phyloP scores from a whole-genome alignment of 2,797 vertebrate genomes.

The Clarias platycephalus region DNA sequence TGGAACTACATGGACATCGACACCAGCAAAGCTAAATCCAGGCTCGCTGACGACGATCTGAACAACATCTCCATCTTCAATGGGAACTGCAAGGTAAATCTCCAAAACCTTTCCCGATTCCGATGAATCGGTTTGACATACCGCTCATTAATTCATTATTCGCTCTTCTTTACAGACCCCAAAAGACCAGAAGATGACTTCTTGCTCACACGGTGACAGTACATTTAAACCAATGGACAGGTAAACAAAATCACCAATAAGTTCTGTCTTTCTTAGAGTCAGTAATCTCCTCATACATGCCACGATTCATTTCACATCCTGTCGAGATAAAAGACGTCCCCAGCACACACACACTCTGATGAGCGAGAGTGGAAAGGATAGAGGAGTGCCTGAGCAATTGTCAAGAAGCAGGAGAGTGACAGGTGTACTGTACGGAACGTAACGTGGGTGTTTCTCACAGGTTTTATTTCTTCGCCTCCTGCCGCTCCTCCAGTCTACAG shows the following conservation, averaged over 20 bases:
- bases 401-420: not conserved
- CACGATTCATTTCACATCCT: conserved; percentile 22
- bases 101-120: not conserved
- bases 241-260: conserved; percentile 65
- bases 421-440: conserved; percentile 27
- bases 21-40: conserved; percentile 81
- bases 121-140: not conserved
- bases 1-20: conserved; percentile 86
- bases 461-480: conserved; percentile 29
- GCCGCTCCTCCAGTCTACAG: conserved; percentile 25
- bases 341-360: not conserved
- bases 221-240: conserved; percentile 84
- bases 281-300: not conserved
- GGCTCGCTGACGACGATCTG: conserved; percentile 86
- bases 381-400: conserved; percentile 13
- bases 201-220: conserved; percentile 68
- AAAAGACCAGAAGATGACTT: conserved; percentile 83
- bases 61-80: conserved; percentile 86
- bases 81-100: conserved; percentile 89
- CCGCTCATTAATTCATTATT: not conserved
- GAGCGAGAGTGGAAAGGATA: not conserved
- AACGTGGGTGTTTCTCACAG: conserved; percentile 1
- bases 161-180: conserved; percentile 62
- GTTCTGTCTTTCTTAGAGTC: not conserved
- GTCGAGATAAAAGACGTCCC: conserved; percentile 14